A percentile compares a stretch with the other conserved stretches of the same genome.
Evolutionary conservation across 2,113 vertebrate genomes (phyloP).

Genomic region (Ammodytes marinus): DNA sequence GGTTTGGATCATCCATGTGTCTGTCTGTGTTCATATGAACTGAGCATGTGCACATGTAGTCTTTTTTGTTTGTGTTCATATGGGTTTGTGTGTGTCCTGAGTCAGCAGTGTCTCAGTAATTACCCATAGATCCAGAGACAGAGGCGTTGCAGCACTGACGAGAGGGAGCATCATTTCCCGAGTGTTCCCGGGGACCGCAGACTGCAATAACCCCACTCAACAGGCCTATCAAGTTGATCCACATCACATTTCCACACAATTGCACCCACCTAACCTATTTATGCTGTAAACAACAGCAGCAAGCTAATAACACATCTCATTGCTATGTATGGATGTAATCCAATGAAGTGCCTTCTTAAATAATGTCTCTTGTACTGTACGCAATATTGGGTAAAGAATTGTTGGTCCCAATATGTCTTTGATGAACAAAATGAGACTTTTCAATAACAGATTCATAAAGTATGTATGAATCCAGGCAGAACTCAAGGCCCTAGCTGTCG

Average conservation of each 20-base stretch:
- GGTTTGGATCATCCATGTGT: background rate
- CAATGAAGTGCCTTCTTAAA: conserved; percentile 75
- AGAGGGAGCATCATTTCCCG: conserved; percentile 71
- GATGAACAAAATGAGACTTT: conserved; percentile 78
- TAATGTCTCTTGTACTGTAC: conserved; percentile 59
- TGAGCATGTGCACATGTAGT: background rate
- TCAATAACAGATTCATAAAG: conserved; percentile 84
- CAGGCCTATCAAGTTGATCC: conserved; percentile 82
- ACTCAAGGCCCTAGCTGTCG: conserved; percentile 25
- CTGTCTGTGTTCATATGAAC: background rate
- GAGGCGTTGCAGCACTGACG: conserved; percentile 61
- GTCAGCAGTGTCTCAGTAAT: conserved; percentile 79
- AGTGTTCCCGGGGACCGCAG: conserved; percentile 73
- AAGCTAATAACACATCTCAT: conserved; percentile 78
- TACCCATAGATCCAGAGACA: conserved; percentile 70
- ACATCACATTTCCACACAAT: conserved; percentile 75
- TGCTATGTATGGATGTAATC: conserved; percentile 76
- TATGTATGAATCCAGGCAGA: conserved; percentile 76
- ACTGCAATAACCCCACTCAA: conserved; percentile 84
- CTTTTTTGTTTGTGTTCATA: background rate
- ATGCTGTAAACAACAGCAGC: conserved; percentile 75
- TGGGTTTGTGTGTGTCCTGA: conserved; percentile 68
- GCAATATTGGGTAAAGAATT: conserved; percentile 67
- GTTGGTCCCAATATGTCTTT: conserved; percentile 71
- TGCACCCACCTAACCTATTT: conserved; percentile 81